Evolutionary conservation across 2,888 invertebrate genomes (phyloP).

Genomic region (Dorcus hopei): DNA sequence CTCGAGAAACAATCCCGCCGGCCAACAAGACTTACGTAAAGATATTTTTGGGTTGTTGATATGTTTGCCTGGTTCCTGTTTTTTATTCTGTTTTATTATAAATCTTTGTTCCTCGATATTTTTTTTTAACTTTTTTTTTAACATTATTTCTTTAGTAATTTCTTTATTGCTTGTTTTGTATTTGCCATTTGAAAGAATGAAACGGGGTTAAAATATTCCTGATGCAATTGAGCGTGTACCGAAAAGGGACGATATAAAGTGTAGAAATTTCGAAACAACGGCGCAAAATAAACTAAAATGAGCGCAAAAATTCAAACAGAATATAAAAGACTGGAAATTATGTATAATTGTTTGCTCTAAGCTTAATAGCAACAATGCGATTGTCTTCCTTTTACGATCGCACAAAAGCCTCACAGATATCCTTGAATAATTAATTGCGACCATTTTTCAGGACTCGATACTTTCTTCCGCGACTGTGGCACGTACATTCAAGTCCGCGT

Average conservation of each 20-base stretch:
- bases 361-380: constrained; percentile 39
- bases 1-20: too few relatives aligned
- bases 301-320: constrained; percentile 29
- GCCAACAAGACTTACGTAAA: neutral
- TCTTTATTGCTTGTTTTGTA: too few relatives aligned
- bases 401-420: constrained; percentile 34
- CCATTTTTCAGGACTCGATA: constrained; percentile 35
- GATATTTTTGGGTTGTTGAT: too few relatives aligned
- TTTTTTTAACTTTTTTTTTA: too few relatives aligned
- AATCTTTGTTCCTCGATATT: too few relatives aligned
- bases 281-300: neutral
- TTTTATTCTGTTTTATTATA: too few relatives aligned
- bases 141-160: too few relatives aligned
- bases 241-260: too few relatives aligned
- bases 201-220: too few relatives aligned
- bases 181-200: too few relatives aligned
- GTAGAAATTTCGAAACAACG: neutral
- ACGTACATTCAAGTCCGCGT: constrained; percentile 35
- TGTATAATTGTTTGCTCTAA: constrained; percentile 36
- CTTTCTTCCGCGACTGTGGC: constrained; percentile 32
- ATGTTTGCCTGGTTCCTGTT: too few relatives aligned
- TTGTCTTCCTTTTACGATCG: constrained; percentile 38
- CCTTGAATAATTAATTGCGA: constrained; percentile 37
- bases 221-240: too few relatives aligned
- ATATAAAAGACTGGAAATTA: constrained; percentile 40